Base-by-base conservation (phyloP, 2,113 vertebrate species). In the mouse (Mus musculus) region DNA sequence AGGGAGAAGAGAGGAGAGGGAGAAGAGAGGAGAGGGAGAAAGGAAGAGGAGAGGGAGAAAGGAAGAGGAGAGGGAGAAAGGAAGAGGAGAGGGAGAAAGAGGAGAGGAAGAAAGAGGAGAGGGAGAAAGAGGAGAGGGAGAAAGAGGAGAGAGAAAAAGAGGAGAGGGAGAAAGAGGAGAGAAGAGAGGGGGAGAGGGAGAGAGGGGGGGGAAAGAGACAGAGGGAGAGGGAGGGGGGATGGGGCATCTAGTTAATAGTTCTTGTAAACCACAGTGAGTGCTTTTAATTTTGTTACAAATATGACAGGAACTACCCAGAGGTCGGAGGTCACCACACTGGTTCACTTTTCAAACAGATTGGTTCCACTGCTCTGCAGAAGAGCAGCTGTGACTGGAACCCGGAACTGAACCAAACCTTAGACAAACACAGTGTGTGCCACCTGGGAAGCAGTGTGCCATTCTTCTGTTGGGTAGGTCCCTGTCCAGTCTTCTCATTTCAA, bases 291-390 rank as follows among this genome's bases (percentile, higher is more conserved):
- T 80, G 63, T 88, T 85, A 72, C n/a, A 67, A 1, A 63, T n/a
- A 33, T 89, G n/a, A 33, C 54, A 28, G 61, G 33, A 82, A 80
- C 22, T 67, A 67, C 19, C 49, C 42, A 24, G 49, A 54, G 39
- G 39, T 46, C 4, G 63, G 82, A 95, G 61, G 56, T 49, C 0
- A 59, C n/a, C 54, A 78, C 20, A 42, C 82, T 82, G 46, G 84
- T 39, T 49, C n/a, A n/a, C 72, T 95, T 92, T 91, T 78, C 49
- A 65, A 33, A 92, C 94, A 82, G 54, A 61, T 30, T 67, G 3
- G 24, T 11, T 89, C 67, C 72, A n/a, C 69, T 86, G 22, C 73
- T 65, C 1, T 61, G 63, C 24, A 61, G 67, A 89, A 93, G 17
- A 69, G 14, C 10, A 22, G 61, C 30, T 67, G 39, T 67, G 42